Evolutionary conservation across 2,113 vertebrate species (phyloP).

Genomic region (Paramisgurnus dabryanus): DNA sequence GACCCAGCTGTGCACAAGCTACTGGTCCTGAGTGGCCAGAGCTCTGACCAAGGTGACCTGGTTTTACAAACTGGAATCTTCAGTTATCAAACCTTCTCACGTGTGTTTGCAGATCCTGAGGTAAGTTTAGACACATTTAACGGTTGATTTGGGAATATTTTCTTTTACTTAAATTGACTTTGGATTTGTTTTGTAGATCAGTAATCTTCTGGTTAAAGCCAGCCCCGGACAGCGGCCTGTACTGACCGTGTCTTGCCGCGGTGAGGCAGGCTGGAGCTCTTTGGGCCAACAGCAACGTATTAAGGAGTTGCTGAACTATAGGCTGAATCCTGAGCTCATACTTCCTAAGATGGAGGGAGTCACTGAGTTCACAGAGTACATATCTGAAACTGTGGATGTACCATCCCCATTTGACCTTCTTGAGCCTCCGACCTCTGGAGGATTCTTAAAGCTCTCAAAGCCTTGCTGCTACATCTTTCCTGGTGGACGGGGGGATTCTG

Average conservation of each 20-base stretch:
- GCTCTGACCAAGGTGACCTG: constrained; percentile 89
- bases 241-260: constrained; percentile 88
- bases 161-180: background rate
- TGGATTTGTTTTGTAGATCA: constrained; percentile 75
- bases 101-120: constrained; percentile 83
- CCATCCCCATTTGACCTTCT: constrained; percentile 94
- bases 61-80: constrained; percentile 90
- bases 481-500: constrained; percentile 95
- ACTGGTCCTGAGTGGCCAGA: constrained; percentile 91
- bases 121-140: constrained; percentile 69
- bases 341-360: constrained; percentile 89
- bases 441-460: constrained; percentile 96
- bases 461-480: constrained; percentile 99
- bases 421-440: constrained; percentile 94
- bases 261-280: constrained; percentile 91
- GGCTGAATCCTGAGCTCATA: constrained; percentile 81
- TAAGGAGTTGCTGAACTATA: constrained; percentile 79
- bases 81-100: constrained; percentile 81
- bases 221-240: constrained; percentile 83
- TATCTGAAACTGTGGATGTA: constrained; percentile 89
- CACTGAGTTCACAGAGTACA: constrained; percentile 87
- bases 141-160: background rate
- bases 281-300: constrained; percentile 79
- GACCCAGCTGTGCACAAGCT: constrained; percentile 89
- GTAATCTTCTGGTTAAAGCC: constrained; percentile 80